Evolutionary conservation across 2,113 vertebrate species (phyloP), one percentile per base, ranked within the genome.

Genomic region (Clupea harengus): DNA sequence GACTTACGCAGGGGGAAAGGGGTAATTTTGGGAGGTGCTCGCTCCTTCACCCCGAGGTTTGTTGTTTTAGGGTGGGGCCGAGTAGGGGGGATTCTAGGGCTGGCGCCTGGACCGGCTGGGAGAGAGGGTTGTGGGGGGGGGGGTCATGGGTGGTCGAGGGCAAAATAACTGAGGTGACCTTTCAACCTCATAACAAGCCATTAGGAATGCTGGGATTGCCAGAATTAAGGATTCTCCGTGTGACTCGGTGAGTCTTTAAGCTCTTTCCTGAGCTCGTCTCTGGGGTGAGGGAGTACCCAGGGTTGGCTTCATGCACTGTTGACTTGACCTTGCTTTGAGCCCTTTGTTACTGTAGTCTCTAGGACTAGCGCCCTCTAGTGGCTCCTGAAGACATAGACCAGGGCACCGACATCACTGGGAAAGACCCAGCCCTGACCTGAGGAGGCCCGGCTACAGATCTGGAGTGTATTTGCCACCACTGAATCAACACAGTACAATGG

Each of bases 171-270:
- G 72, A 15, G 32, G 72, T 32, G 72, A 78, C 72, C 72, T 78
- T 78, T 78, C 72, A 17, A 78, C 72, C 72, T 78, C 72, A 78
- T 78, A 78, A 78, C 72, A 78, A 78, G 72, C 72, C 72, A 78
- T 78, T 78, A 78, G 72, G 72, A 78, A 78, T 15, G 72, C 28
- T 13, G 72, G 28, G 72, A 78, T 78, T 78, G 72, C 10, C 72
- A 2, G 72, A 17, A 11, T 78, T 44, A 39, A 78, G 13, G 32
- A 67, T 67, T 67, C 64, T 10, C 64, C 28, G 72, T 2, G 25
- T 11, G 32, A 11, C 20, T 22, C 72, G 3, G 25, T 15, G 72
- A 32, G 13, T 39, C 72, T 15, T 32, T 78, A 78, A 78, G 32
- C 72, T 32, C 32, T 13, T 32, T 13, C 32, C 32, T 78, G 72